These are phyloP conservation scores for Eufriesea mexicana DNA, from an alignment of 1,140 invertebrate species.

Conservation along the genomic window DNA sequence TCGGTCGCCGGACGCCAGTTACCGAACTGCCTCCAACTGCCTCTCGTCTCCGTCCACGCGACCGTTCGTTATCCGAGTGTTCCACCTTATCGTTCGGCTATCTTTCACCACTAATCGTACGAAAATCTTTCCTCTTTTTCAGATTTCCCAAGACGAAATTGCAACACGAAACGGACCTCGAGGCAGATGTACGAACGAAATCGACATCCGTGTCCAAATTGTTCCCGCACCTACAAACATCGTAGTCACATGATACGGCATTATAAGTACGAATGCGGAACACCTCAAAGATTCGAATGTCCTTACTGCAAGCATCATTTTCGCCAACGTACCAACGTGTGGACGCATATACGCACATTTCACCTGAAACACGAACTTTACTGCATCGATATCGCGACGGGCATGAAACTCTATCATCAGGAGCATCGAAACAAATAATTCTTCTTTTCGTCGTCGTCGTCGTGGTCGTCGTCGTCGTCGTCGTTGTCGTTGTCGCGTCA, in stretches of 20 bases:
- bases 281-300: slow-evolving; percentile 82
- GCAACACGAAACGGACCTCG: background rate
- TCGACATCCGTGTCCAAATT: slow-evolving; percentile 81
- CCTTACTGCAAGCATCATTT: slow-evolving; percentile 81
- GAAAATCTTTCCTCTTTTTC: slow-evolving; percentile 48
- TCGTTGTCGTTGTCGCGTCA: no score
- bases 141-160: slow-evolving; percentile 13
- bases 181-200: background rate
- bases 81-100: background rate
- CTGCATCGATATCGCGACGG: slow-evolving; percentile 77
- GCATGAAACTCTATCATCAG: slow-evolving; percentile 64
- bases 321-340: slow-evolving; percentile 79
- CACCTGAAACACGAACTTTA: slow-evolving; percentile 75
- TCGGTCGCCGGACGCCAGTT: no score
- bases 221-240: slow-evolving; percentile 83
- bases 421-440: slow-evolving; percentile 54
- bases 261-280: slow-evolving; percentile 84
- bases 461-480: no score
- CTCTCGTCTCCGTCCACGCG: no score
- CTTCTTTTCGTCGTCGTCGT: background rate
- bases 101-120: slow-evolving; percentile 26
- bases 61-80: background rate
- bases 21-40: no score
- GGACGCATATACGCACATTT: slow-evolving; percentile 77
- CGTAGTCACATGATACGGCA: slow-evolving; percentile 83